Base-by-base conservation (phyloP, 2,797 vertebrate species). In the Hapalemur alaotrensis region DNA sequence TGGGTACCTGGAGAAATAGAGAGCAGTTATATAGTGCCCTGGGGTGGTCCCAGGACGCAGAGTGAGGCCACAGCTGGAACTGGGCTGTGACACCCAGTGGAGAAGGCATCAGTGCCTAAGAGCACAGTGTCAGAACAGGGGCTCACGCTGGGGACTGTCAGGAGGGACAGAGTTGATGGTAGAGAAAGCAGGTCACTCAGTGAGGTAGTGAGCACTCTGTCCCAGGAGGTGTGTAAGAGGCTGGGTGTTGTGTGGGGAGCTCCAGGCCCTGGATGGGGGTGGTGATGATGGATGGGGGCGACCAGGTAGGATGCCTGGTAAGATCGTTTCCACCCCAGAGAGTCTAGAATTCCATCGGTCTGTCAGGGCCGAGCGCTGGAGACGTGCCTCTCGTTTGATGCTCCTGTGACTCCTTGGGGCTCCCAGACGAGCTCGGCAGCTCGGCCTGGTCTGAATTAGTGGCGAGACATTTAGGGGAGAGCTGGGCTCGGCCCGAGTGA, bases 381-480 rank as follows among this genome's bases (percentile, higher is more conserved):
- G 63, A 61, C 48, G 2, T 67, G 83, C 80, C 57, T 72, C 84
- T 92, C 69, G 32, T 93, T 73, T 96, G 93, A 59, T 18, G 82
- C 48, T 32, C 43, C 28, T 15, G 2, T 25, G 95, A 22, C 92
- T 81, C 93, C 84, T 59, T 0, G 25, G 18, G 69, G 78, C 89
- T 67, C 81, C 89, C 63, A 57, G 92, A 32, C 4, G 76, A 18
- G 84, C 4, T 50, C 95, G 3, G 94, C 67, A 0, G 78, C 75
- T 22, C 0, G 2, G 95, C 93, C 97, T 98, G 97, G 93, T 96
- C 97, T 94, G 91, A 67, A 94, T 97, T 96, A 97, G 93, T 6
- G 67, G 76, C 38, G 75, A 22, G 48, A 52, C 1, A 18, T 50
- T 69, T 17, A 4, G 69, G 67, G 89, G 73, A 75, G n/a, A 52